Evolutionary conservation across 2,797 vertebrate species (phyloP), one percentile per base, ranked within the genome.

Genomic region (Typhlichthys subterraneus): DNA sequence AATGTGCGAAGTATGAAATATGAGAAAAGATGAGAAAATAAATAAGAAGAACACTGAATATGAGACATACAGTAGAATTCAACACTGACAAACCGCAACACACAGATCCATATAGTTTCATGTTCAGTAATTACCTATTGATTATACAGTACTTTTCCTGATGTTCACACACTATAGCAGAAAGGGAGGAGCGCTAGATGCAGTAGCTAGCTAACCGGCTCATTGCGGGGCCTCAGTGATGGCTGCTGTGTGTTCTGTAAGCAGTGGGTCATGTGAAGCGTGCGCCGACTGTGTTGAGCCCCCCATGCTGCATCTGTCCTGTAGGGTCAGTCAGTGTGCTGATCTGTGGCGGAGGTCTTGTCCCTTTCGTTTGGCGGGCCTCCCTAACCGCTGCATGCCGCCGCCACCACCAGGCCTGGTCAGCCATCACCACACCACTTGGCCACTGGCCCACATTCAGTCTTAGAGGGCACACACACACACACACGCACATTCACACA

Each of bases 291-390:
- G 69, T 78, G 82, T 69, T 73, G 87, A 67, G 82, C n/a, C 83
- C 85, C 81, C 87, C 87, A 76, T 87, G 87, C 86, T 86, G 87
- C 70, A 83, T 45, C 78, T 80, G 90, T 88, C 79, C 85, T 82
- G 85, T 80, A 77, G 89, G 89, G 91, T 92, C 86, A 85, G 80
- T 83, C 76, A 80, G 82, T 82, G 85, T 84, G 84, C 77, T 90
- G 88, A 90, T 88, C 88, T 87, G 88, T 88, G 83, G 87, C 88
- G 57, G 82, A 89, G 85, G 92, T 90, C 88, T 80, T 81, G 88
- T 87, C 79, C 84, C 79, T 86, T 89, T 77, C 80, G 63, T 90
- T 89, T 90, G 88, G 88, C 90, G 83, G 12, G 70, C 71, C 83
- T 88, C 87, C 85, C 88, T 74, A 45, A 83, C 82, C 87, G 72